These are phyloP conservation scores for Alectura lathami DNA, from an alignment of 2,113 vertebrate species.

Conservation along the genomic window DNA sequence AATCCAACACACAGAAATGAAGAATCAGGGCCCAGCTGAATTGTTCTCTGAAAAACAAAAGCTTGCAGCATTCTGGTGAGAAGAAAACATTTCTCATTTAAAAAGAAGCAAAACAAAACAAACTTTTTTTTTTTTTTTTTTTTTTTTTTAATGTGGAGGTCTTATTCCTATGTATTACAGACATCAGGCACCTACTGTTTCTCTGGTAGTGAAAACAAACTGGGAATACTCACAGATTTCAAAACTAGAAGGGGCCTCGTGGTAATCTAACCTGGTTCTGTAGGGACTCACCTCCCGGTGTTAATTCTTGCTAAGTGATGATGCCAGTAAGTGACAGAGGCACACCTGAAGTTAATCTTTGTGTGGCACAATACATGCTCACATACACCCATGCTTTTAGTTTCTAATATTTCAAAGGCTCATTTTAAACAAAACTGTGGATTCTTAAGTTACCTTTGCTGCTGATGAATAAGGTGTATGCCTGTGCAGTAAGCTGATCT, in stretches of 20 bases:
- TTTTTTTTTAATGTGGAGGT: no score
- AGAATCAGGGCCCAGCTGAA: neutral
- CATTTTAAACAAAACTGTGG: neutral
- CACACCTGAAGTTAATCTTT: neutral
- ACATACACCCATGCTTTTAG: neutral
- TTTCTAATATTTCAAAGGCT: neutral
- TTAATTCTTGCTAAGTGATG: neutral
- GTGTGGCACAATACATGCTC: accelerated
- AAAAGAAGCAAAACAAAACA: neutral
- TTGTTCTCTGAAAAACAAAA: neutral
- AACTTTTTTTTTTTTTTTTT: no score
- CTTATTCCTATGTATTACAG: neutral
- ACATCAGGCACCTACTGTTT: accelerated
- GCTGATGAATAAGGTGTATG: accelerated
- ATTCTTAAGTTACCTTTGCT: neutral
- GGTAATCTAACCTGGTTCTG: neutral
- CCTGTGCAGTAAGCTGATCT: neutral
- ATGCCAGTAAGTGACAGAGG: neutral
- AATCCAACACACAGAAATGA: no score
- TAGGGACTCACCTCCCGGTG: neutral
- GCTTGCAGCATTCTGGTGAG: neutral
- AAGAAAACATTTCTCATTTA: neutral
- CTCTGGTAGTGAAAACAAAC: neutral
- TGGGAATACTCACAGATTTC: neutral
- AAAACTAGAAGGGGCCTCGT: neutral